Conservation (phyloP, 2,888 invertebrate genomes). For the Congeria kusceri region DNA sequence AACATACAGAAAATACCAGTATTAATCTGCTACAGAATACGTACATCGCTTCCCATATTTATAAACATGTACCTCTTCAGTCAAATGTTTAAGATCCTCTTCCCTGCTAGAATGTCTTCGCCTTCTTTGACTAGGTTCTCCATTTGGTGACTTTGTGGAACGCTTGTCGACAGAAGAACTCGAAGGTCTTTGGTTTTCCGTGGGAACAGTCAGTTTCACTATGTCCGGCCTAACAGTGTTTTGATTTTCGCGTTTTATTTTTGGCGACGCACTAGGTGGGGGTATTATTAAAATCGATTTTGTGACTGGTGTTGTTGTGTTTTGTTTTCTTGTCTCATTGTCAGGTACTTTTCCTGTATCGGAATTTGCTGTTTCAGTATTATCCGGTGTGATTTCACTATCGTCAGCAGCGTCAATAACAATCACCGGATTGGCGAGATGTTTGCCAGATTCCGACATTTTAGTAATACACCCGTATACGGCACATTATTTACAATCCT, state of each 20-base stretch:
- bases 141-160: neutral
- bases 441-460: conserved; percentile 24
- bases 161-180: too few species aligned
- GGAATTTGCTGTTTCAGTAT: neutral
- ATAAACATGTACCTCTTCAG: conserved; percentile 31
- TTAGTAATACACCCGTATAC: neutral
- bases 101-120: conserved; percentile 41
- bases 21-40: too few species aligned
- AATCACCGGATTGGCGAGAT: conserved; percentile 27
- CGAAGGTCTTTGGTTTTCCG: too few species aligned
- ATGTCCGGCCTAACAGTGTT: too few species aligned
- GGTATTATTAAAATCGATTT: neutral
- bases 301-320: neutral
- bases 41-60: neutral
- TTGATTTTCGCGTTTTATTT: too few species aligned
- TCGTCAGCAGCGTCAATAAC: conserved; percentile 36
- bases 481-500: neutral
- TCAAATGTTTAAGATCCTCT: conserved; percentile 47
- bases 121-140: conserved; percentile 11
- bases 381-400: conserved; percentile 4
- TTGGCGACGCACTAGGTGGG: too few species aligned
- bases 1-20: too few species aligned
- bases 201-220: too few species aligned
- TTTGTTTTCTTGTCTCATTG: neutral
- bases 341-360: neutral